Conservation (phyloP, 2,113 vertebrate species). For the Macquaria ambigua region DNA sequence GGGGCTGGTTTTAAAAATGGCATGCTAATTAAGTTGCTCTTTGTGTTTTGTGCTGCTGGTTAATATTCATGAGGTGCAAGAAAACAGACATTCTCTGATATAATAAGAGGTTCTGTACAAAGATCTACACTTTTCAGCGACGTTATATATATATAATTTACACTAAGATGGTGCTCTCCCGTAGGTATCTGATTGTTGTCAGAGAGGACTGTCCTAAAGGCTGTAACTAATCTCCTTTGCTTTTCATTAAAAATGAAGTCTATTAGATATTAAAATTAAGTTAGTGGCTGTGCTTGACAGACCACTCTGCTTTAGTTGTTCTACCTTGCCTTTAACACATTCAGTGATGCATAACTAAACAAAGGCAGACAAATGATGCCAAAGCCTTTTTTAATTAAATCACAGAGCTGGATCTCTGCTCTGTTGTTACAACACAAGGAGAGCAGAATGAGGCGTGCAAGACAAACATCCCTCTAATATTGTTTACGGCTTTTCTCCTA, state of each 20-base stretch:
- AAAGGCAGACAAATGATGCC: slow-evolving; percentile 62
- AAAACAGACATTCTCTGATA: neutral
- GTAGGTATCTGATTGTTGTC: slow-evolving; percentile 25
- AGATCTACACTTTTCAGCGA: neutral
- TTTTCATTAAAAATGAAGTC: slow-evolving; percentile 49
- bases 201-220: slow-evolving; percentile 12
- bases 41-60: neutral
- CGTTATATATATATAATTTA: neutral
- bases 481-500: slow-evolving; percentile 35
- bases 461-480: slow-evolving; percentile 55
- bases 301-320: slow-evolving; percentile 21
- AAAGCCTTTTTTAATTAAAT: slow-evolving; percentile 68
- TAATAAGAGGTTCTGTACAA: neutral
- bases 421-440: slow-evolving; percentile 53
- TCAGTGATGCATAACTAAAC: slow-evolving; percentile 59
- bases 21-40: slow-evolving; percentile 26
- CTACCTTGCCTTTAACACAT: slow-evolving; percentile 49
- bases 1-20: neutral
- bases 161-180: neutral
- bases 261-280: slow-evolving; percentile 65
- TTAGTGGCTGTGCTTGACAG: slow-evolving; percentile 53
- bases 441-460: slow-evolving; percentile 35
- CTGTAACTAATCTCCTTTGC: slow-evolving; percentile 47
- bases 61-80: slow-evolving; percentile 27
- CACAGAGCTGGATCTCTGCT: slow-evolving; percentile 51